Evolutionary conservation across 2,113 vertebrate species (phyloP), one percentile per base, ranked within the genome.

Genomic region (Butastur rufipennis): DNA sequence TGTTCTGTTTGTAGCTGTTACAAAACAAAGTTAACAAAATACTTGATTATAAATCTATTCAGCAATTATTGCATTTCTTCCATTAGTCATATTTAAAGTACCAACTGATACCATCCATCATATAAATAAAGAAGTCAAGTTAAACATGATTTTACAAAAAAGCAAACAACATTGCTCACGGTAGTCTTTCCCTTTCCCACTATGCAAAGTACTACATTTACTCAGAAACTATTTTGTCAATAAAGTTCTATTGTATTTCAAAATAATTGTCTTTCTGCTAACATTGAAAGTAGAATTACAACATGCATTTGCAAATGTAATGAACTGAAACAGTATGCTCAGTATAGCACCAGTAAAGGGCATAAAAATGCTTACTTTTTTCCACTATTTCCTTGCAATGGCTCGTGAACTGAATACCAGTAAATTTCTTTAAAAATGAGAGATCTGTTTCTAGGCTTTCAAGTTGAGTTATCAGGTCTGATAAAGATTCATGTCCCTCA

Each of bases 351-450:
- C 32, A 78, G 11, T 10, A 42, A 83, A 63, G 21, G 11, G 25
- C 48, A 85, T 19, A 90, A 61, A 83, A 90, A 53, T 20, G 34
- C 98, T 98, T 98, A 99, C 99, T 95, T 86, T 93, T 98, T 78
- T 98, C 96, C 63, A 99, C 20, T 13, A 95, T 99, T 91, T 98
- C 98, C 92, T 91, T 97, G 48, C 71, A 97, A 93, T 99, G 99
- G 62, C 96, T 96, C 36, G 81, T 98, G 80, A 99, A 97, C 59
- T n/a, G 96, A 91, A 99, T 94, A 36, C 98, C 98, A 63, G 98
- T 99, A 36, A 99, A 88, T 19, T 95, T 87, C 8, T 90, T 98
- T 93, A 99, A 96, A 92, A 97, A 98, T 16, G 92, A 93, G 40
- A 99, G 95, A 62, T 99, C 98, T 32, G 91, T 88, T 97, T 99